These are phyloP conservation scores for Calliphora vicina DNA, from an alignment of 1,140 invertebrate species.

Conservation along the genomic window DNA sequence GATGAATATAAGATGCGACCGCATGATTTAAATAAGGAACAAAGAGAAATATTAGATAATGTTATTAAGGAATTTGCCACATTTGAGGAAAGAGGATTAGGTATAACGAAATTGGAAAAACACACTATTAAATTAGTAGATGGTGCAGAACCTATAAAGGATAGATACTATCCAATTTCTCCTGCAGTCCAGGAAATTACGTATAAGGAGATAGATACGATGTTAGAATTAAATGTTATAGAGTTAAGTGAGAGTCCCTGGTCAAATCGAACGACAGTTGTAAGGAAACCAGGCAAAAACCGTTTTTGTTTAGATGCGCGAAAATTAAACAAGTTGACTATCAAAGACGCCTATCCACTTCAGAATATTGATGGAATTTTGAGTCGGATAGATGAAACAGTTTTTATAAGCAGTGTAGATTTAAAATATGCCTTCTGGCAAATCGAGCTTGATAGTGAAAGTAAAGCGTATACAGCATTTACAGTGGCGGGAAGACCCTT, in stretches of 20 bases:
- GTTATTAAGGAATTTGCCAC: neutral
- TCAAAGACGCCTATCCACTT: slow-evolving; percentile 31
- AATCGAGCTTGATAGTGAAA: neutral
- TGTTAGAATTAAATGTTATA: neutral
- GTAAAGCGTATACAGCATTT: neutral
- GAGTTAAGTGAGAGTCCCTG: neutral
- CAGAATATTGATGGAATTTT: slow-evolving; percentile 33
- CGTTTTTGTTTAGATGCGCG: slow-evolving; percentile 31
- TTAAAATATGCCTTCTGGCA: slow-evolving; percentile 11
- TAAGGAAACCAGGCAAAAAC: slow-evolving; percentile 1
- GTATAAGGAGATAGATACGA: neutral
- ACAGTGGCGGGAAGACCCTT: slow-evolving; percentile 44
- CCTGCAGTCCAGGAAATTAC: neutral
- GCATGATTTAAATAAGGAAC: neutral
- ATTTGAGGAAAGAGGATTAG: neutral
- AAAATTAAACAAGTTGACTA: slow-evolving; percentile 27
- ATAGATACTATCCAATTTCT: neutral
- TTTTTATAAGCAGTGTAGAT: neutral
- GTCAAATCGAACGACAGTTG: neutral
- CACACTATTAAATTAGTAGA: neutral
- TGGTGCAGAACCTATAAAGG: neutral
- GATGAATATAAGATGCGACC: neutral
- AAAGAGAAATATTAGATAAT: neutral
- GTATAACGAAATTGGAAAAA: neutral
- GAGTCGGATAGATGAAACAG: neutral